A percentile compares a stretch with the other conserved stretches of the same genome.
phyloP scores from a whole-genome alignment of 2,113 vertebrate species.

The Esox niger region DNA sequence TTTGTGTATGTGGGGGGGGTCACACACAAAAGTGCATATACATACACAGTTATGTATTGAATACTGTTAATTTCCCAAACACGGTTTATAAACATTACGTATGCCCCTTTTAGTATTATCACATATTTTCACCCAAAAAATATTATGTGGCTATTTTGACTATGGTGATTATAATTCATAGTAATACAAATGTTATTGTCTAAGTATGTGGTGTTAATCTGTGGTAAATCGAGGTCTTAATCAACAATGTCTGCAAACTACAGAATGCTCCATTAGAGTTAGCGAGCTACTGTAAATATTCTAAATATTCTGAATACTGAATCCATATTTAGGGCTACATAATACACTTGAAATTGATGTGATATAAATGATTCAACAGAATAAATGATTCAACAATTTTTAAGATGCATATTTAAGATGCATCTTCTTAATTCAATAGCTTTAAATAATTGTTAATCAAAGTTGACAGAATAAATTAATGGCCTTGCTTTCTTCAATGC shows the following conservation, averaged over 20 bases:
- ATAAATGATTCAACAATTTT: too few relatives aligned
- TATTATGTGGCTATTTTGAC: not conserved
- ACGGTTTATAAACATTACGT: not conserved
- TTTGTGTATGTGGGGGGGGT: not conserved
- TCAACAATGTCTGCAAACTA: not conserved
- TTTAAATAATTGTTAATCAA: too few relatives aligned
- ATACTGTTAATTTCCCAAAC: not conserved
- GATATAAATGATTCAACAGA: too few relatives aligned
- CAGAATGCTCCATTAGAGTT: too few relatives aligned
- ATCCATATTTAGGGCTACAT: too few relatives aligned
- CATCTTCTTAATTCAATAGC: too few relatives aligned
- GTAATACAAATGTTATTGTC: not conserved
- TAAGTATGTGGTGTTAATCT: not conserved
- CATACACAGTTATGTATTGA: not conserved
- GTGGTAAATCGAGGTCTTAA: not conserved
- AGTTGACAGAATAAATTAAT: too few relatives aligned
- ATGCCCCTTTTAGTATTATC: not conserved
- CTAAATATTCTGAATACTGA: too few relatives aligned
- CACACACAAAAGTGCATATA: not conserved
- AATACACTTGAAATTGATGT: too few relatives aligned
- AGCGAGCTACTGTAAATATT: too few relatives aligned
- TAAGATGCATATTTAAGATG: too few relatives aligned
- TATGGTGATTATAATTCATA: not conserved
- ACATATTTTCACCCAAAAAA: not conserved
- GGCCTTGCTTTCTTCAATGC: too few relatives aligned